Percentiles rank a stretch among this genome's conserved stretches.
These are phyloP conservation scores for Fopius arisanus DNA, from an alignment of 1,140 invertebrate species.

Conservation along the genomic window DNA sequence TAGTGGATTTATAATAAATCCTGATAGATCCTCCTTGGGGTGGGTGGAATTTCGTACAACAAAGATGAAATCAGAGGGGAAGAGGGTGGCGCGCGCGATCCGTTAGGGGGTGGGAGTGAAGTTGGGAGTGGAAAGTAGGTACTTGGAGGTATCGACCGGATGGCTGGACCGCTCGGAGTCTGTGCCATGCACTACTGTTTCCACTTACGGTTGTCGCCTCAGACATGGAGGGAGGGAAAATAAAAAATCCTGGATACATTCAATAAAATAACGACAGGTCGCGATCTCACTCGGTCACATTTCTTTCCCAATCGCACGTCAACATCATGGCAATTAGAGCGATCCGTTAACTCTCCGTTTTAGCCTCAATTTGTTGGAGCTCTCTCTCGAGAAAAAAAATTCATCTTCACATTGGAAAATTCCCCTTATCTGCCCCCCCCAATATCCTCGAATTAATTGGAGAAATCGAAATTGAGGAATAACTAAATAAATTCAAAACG, in stretches of 20 bases:
- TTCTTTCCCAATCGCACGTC: neutral
- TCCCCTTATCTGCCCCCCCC: too few species aligned
- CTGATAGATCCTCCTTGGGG: too few species aligned
- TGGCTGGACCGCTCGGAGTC: slow-evolving; percentile 46
- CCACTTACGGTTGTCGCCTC: slow-evolving; percentile 45
- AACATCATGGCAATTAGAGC: slow-evolving; percentile 12
- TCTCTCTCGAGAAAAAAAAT: neutral
- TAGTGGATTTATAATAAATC: too few species aligned
- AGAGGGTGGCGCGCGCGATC: slow-evolving; percentile 8
- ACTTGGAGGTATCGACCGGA: slow-evolving; percentile 59
- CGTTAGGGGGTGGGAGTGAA: slow-evolving; percentile 31
- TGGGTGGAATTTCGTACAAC: neutral
- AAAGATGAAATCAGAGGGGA: slow-evolving; percentile 9
- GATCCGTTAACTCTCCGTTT: neutral
- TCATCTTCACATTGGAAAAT: too few species aligned
- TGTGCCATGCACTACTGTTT: slow-evolving; percentile 45
- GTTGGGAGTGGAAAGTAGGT: slow-evolving; percentile 54
- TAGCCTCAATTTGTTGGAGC: neutral
- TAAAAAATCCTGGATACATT: slow-evolving; percentile 15
- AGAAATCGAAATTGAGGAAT: too few species aligned
- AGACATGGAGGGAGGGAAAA: neutral
- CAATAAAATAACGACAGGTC: slow-evolving; percentile 1
- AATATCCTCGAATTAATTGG: too few species aligned
- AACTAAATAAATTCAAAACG: too few species aligned
- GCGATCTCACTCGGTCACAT: neutral